Evolutionary conservation across 2,113 vertebrate species (phyloP), one percentile per base, ranked within the genome.

Genomic region (Entomyzon cyanotis): DNA sequence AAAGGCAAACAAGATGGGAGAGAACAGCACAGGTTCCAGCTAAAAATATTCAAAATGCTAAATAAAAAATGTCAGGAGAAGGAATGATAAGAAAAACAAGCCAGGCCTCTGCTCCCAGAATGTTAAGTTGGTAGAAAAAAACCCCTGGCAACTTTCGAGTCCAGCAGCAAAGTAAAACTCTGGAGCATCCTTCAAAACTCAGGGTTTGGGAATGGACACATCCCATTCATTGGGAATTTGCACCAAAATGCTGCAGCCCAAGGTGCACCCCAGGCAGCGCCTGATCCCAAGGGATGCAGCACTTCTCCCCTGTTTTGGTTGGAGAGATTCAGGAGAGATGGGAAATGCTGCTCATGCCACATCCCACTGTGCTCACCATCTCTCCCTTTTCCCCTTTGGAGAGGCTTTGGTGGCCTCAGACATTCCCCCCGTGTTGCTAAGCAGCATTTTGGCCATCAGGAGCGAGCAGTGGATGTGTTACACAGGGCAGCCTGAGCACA

Each of bases 41-140:
- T 94, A 96, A 95, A 96, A 96, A 94, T 95, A 96, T 87, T 94
- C 84, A 52, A 93, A 95, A 95, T 88, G 63, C 89, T 95, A 93
- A 96, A 95, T 96, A 95, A 97, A 94, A 96, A 84, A 95, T 85
- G 71, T 28, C 91, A 86, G 80, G 30, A 78, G 87, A 80, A 94
- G 87, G 93, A 84, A 94, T 13, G 44, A 87, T 83, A 90, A 83
- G 87, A 94, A 95, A 96, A 96, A 95, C 74, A 93, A 92, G 37
- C 44, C 68, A 16, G 80, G 4, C 14, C 28, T 80, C 87, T 75
- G 84, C 75, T 86, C 68, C 37, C 23, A 25, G 94, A 93, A 95
- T 89, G 37, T 81, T 86, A 90, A 92, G 24, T 31, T 52, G 68
- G 27, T 73, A 81, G 47, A 3, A 69, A 33, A 56, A n/a, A 5